Percentiles rank a stretch among this genome's conserved stretches.
These are phyloP conservation scores for Danio rerio DNA, from an alignment of 2,113 vertebrate species.

Conservation along the genomic window GRCz12tu NC_133176.1:54081501-54082000, in stretches of 20 bases:
- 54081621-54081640: constrained; percentile 20
- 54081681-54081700: constrained; percentile 17
- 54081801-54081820: not conserved
- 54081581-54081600: constrained; percentile 35
- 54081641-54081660: constrained; percentile 34
- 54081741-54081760: not conserved
- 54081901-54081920: not conserved
- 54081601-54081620: constrained; percentile 38
- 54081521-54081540: not conserved
- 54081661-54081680: constrained; percentile 45
- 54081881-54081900: not conserved
- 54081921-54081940: not conserved
- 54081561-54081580: constrained; percentile 19
- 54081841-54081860: not conserved
- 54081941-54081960: constrained; percentile 8
- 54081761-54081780: not conserved
- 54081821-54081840: not conserved
- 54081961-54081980: constrained; percentile 20
- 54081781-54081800: constrained; percentile 4
- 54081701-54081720: constrained; percentile 8
- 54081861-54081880: not conserved
- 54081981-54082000: constrained; percentile 23
- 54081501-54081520: not conserved
- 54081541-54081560: not conserved
- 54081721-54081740: constrained; percentile 25